phyloP scores from a whole-genome alignment of 1,140 invertebrate genomes.

The Coptotermes formosanus region DNA sequence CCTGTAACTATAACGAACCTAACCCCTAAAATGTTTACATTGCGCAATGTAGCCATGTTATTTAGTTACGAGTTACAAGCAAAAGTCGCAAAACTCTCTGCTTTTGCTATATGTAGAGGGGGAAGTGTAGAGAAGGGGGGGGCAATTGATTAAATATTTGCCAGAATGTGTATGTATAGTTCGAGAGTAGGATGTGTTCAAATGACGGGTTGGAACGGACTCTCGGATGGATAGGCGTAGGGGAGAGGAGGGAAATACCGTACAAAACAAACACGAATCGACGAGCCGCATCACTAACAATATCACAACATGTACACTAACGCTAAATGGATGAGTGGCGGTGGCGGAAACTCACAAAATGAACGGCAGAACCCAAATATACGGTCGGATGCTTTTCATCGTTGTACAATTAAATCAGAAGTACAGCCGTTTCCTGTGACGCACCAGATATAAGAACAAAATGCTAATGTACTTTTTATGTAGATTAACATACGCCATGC shows the following conservation, averaged over 20 bases:
- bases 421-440: not conserved
- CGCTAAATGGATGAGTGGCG: not conserved
- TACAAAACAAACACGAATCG: conserved; percentile 6
- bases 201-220: not conserved
- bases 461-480: not conserved
- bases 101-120: not conserved
- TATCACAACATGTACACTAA: not conserved
- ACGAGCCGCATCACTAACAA: not conserved
- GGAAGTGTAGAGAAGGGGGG: not conserved
- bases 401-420: not conserved
- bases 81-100: not conserved
- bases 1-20: conserved; percentile 6
- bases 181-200: not conserved
- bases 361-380: not conserved
- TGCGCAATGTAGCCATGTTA: conserved; percentile 7
- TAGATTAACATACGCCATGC: not conserved
- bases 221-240: not conserved
- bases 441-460: not conserved
- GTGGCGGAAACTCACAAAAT: not conserved
- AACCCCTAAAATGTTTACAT: conserved; percentile 14
- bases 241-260: not conserved
- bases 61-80: not conserved
- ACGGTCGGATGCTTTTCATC: not conserved
- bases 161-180: conserved; percentile 1
- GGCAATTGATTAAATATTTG: conserved; percentile 14